Evolutionary conservation across 2,113 vertebrate species (phyloP).

Genomic region (Herpailurus yagouaroundi): DNA sequence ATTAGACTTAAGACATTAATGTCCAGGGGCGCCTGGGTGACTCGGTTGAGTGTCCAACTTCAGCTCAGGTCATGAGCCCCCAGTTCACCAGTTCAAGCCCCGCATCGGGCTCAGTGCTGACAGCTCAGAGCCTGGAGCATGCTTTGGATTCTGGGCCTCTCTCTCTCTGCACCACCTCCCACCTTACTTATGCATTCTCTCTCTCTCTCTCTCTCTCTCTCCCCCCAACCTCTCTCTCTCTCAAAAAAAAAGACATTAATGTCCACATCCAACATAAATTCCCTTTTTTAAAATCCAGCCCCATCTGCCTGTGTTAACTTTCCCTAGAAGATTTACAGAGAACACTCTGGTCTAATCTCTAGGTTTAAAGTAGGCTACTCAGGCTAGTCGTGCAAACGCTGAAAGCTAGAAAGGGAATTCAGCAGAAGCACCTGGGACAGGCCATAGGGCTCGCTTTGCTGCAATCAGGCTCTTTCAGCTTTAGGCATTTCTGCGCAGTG

Average conservation of each 20-base stretch:
- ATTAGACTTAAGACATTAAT: background rate
- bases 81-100: too few relatives aligned
- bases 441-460: background rate
- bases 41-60: too few relatives aligned
- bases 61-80: too few relatives aligned
- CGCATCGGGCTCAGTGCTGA: too few relatives aligned
- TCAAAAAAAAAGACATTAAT: background rate
- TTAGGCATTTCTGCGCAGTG: background rate
- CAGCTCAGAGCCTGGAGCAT: too few relatives aligned
- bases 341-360: background rate
- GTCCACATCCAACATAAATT: background rate
- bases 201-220: too few relatives aligned
- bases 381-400: background rate
- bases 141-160: too few relatives aligned
- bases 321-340: background rate
- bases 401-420: background rate
- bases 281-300: background rate
- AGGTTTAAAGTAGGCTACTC: background rate
- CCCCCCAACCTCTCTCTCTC: too few relatives aligned
- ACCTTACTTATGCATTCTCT: too few relatives aligned
- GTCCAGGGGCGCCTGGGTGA: background rate
- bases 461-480: background rate
- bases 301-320: background rate
- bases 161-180: too few relatives aligned
- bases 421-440: background rate